A percentile compares a stretch with the other conserved stretches of the same genome.
phyloP scores from a whole-genome alignment of 2,888 invertebrate genomes.

The Bugula neritina region DNA sequence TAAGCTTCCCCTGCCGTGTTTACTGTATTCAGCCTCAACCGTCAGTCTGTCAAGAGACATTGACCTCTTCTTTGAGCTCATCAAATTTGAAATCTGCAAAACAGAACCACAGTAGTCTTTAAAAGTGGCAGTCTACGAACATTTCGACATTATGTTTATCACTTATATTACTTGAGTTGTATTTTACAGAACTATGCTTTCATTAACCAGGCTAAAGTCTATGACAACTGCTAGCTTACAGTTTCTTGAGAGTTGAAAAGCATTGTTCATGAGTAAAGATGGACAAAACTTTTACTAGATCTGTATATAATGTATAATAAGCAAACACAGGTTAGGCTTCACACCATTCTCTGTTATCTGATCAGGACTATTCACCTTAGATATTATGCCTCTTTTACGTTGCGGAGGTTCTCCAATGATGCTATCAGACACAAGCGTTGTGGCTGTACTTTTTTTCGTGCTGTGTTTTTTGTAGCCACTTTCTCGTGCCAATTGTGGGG shows the following conservation, averaged over 20 bases:
- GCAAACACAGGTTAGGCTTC: too few species aligned
- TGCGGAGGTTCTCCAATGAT: background rate
- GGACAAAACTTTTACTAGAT: too few species aligned
- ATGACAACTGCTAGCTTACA: too few species aligned
- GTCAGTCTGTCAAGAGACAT: conserved; percentile 12
- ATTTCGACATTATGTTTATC: too few species aligned
- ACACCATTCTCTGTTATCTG: background rate
- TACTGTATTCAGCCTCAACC: background rate
- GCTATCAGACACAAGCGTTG: background rate
- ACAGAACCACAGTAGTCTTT: too few species aligned
- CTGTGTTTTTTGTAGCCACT: background rate
- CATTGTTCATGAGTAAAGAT: too few species aligned
- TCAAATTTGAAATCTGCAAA: background rate
- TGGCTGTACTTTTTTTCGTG: background rate
- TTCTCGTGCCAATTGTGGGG: background rate
- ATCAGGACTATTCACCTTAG: conserved; percentile 10
- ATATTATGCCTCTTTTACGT: conserved; percentile 1
- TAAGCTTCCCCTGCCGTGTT: background rate
- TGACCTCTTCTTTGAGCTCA: background rate
- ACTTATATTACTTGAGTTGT: too few species aligned
- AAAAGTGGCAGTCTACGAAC: too few species aligned
- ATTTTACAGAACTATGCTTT: too few species aligned
- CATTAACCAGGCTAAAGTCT: too few species aligned
- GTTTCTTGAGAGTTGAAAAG: too few species aligned
- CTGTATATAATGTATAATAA: too few species aligned